Evolutionary conservation across 2,113 vertebrate genomes (phyloP).

Genomic region (Rutilus rutilus): DNA sequence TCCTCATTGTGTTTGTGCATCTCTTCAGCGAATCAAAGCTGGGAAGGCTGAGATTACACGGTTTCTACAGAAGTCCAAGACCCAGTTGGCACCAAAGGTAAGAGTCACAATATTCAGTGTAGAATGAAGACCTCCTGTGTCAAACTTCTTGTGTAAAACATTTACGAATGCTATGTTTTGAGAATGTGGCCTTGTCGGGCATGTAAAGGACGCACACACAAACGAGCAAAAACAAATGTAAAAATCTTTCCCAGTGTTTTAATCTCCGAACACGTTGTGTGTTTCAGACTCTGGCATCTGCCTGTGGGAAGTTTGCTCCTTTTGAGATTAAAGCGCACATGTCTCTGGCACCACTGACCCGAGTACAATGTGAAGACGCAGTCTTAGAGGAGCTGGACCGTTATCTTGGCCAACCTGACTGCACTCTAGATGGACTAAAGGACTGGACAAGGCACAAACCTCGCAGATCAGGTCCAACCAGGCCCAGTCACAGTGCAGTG

Average conservation of each 20-base stretch:
- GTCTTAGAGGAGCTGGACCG: conserved; percentile 81
- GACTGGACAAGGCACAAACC: conserved; percentile 82
- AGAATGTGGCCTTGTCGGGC: not conserved
- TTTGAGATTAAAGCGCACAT: conserved; percentile 98
- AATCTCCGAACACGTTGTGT: not conserved
- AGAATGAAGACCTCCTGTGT: not conserved
- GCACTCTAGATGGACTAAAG: conserved; percentile 71
- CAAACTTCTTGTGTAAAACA: not conserved
- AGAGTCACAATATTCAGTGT: conserved; percentile 40
- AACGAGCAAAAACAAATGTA: too few species aligned
- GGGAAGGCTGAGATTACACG: conserved; percentile 94
- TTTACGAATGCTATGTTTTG: not conserved
- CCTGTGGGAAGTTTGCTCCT: conserved; percentile 96
- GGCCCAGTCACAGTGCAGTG: conserved; percentile 45
- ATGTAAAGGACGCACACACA: too few species aligned
- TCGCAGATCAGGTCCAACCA: conserved; percentile 79
- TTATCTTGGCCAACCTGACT: conserved; percentile 75
- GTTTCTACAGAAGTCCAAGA: conserved; percentile 95
- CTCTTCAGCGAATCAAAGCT: conserved; percentile 87
- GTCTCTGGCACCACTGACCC: conserved; percentile 85
- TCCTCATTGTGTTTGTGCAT: conserved; percentile 19
- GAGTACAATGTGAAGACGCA: conserved; percentile 80
- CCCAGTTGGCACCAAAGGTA: conserved; percentile 91
- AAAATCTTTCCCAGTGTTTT: not conserved
- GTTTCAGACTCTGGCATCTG: conserved; percentile 88